Conservation (phyloP, 2,113 vertebrate genomes). For the Ariopsis seemanni region DNA sequence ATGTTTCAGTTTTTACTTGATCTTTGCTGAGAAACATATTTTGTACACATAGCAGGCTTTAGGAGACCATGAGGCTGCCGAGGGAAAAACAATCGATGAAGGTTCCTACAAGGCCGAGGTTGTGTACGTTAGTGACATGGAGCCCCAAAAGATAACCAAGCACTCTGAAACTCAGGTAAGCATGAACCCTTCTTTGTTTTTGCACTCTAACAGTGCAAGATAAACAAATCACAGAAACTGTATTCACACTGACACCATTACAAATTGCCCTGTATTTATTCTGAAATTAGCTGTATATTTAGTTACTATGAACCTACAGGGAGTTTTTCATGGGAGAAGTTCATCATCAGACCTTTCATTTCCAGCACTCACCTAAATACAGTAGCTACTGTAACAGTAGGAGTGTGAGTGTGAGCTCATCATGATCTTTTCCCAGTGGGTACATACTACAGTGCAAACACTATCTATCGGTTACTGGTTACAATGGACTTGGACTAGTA, state of each 20-base stretch:
- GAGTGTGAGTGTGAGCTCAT: not conserved
- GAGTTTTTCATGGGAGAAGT: not conserved
- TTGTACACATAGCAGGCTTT: conserved; percentile 60
- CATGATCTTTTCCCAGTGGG: not conserved
- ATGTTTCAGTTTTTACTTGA: conserved; percentile 55
- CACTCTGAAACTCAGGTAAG: conserved; percentile 58
- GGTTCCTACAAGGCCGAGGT: conserved; percentile 84
- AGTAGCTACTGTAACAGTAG: not conserved
- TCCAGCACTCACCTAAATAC: not conserved
- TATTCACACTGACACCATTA: not conserved
- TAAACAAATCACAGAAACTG: not conserved
- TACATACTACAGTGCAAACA: not conserved
- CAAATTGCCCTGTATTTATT: not conserved
- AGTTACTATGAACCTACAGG: not conserved
- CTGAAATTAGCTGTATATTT: not conserved
- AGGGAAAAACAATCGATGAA: conserved; percentile 73
- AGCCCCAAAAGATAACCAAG: conserved; percentile 58
- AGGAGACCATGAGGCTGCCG: conserved; percentile 45
- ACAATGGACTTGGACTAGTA: not conserved
- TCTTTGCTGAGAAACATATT: conserved; percentile 51
- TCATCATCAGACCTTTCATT: not conserved
- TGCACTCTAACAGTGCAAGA: not conserved
- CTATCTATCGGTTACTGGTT: not conserved
- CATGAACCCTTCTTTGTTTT: conserved; percentile 10
- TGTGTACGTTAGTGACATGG: conserved; percentile 79